Evolutionary conservation across 1,140 invertebrate genomes (phyloP).

Genomic region (Trichonephila clavata): DNA sequence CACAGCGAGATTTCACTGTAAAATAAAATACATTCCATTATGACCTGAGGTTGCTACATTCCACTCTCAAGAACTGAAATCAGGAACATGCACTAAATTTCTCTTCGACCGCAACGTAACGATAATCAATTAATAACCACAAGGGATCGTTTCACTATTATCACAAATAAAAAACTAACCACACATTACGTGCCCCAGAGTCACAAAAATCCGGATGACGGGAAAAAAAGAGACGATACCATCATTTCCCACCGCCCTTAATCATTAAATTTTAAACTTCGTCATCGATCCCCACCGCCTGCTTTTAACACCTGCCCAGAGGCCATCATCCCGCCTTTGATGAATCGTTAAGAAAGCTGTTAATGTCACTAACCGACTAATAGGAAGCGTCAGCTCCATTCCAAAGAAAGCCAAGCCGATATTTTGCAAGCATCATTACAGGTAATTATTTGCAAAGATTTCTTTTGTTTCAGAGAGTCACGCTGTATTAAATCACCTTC

Average conservation of each 20-base stretch:
- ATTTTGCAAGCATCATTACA: slow-evolving; percentile 32
- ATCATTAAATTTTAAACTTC: slow-evolving; percentile 16
- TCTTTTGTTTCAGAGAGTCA: neutral
- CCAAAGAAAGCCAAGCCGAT: slow-evolving; percentile 23
- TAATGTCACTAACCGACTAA: neutral
- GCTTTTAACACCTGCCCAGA: neutral
- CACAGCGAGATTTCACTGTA: no score
- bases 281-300: neutral
- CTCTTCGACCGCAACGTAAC: no score
- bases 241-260: neutral
- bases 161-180: no score
- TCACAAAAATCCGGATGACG: neutral
- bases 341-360: slow-evolving; percentile 29
- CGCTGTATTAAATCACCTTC: slow-evolving; percentile 24
- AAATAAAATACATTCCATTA: no score
- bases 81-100: no score
- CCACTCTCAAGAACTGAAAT: no score
- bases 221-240: slow-evolving; percentile 2
- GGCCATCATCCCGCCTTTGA: neutral
- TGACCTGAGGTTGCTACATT: no score
- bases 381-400: no score
- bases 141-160: no score
- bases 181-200: no score
- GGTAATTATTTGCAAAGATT: neutral
- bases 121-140: no score